phyloP scores from a whole-genome alignment of 2,888 invertebrate species.

The Pammene fasciana region DNA sequence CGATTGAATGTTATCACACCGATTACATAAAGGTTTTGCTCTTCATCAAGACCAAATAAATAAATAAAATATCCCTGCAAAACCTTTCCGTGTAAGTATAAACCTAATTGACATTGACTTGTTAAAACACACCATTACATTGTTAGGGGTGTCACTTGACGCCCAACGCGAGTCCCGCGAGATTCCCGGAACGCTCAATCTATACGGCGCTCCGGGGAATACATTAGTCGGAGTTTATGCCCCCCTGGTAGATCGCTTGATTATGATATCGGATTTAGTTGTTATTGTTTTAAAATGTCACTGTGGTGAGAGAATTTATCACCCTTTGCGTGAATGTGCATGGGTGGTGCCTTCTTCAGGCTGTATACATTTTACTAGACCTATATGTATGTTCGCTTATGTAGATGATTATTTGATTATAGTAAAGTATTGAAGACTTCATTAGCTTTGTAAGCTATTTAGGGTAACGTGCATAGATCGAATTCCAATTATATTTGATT shows the following conservation, averaged over 20 bases:
- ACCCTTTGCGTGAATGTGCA: background rate
- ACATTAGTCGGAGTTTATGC: conserved; percentile 28
- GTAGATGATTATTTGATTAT: too few relatives aligned
- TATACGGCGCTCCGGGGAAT: conserved; percentile 31
- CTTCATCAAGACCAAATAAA: background rate
- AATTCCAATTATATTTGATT: too few relatives aligned
- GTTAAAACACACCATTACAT: conserved; percentile 29
- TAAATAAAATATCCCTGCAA: conserved; percentile 2
- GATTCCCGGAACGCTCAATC: conserved; percentile 28
- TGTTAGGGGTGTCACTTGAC: conserved; percentile 29
- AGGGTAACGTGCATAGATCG: too few relatives aligned
- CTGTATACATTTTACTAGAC: background rate
- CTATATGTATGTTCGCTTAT: too few relatives aligned
- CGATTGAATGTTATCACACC: background rate
- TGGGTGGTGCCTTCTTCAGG: background rate
- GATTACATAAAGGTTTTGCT: too few relatives aligned
- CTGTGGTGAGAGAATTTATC: conserved; percentile 10
- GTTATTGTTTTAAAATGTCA: conserved; percentile 23
- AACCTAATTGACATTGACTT: conserved; percentile 23
- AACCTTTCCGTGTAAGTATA: background rate
- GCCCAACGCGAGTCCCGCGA: conserved; percentile 18
- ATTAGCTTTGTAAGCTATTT: too few relatives aligned
- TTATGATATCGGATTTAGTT: conserved; percentile 32
- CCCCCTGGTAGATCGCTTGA: conserved; percentile 29
- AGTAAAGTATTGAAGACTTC: too few relatives aligned